Conservation (phyloP, 1,140 invertebrate genomes). For the Aphaenogaster floridana region DNA sequence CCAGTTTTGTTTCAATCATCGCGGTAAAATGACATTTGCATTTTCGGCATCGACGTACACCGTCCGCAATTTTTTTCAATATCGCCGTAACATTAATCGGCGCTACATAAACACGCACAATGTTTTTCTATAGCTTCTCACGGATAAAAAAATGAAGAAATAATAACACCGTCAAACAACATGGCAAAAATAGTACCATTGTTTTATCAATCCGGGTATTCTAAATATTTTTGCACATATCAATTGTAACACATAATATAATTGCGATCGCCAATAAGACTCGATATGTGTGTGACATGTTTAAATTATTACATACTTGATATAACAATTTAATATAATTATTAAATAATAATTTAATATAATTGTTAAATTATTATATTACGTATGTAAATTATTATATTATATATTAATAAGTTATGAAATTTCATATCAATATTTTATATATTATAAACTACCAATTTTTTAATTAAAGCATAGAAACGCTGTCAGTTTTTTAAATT, state of each 20-base stretch:
- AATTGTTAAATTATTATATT: too few relatives aligned
- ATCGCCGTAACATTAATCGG: slow-evolving; percentile 56
- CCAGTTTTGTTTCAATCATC: slow-evolving; percentile 32
- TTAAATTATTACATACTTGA: not conserved
- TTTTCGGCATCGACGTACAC: slow-evolving; percentile 13
- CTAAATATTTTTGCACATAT: slow-evolving; percentile 17
- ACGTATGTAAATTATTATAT: not conserved
- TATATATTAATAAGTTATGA: not conserved
- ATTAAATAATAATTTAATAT: not conserved
- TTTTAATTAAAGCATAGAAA: not conserved
- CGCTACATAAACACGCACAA: slow-evolving; percentile 16
- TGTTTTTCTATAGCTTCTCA: slow-evolving; percentile 47
- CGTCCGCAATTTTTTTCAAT: slow-evolving; percentile 27
- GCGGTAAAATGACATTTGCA: slow-evolving; percentile 51
- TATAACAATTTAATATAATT: not conserved
- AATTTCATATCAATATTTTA: not conserved
- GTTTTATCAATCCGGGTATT: slow-evolving; percentile 9
- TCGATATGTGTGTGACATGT: not conserved
- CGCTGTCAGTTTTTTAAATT: slow-evolving; percentile 19
- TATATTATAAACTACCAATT: not conserved
- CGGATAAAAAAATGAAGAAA: slow-evolving; percentile 27
- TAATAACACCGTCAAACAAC: slow-evolving; percentile 32
- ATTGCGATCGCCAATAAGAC: not conserved
- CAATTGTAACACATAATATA: not conserved
- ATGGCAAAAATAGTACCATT: not conserved